Conservation (phyloP, 92 coral and sea anemone species). For the Montipora capitata region DNA sequence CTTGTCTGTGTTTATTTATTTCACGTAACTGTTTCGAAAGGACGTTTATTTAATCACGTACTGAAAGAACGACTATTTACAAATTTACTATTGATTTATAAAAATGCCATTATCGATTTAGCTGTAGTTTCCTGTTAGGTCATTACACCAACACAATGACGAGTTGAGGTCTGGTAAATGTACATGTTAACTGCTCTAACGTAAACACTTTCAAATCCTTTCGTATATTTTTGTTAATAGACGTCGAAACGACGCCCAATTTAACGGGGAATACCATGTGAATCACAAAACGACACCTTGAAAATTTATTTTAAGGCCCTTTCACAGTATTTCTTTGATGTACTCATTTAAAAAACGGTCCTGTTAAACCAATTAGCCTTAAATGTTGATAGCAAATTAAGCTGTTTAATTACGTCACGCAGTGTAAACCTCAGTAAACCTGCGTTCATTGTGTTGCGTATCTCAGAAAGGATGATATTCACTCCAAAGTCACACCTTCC, state of each 20-base stretch:
- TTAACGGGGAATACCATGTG: not conserved
- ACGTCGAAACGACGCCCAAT: not conserved
- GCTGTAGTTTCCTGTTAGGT: slow-evolving; percentile 18
- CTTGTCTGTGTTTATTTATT: slow-evolving; percentile 18
- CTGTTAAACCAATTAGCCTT: not conserved
- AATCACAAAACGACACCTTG: not conserved
- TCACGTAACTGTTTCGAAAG: not conserved
- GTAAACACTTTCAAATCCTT: not conserved
- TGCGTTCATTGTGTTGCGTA: too few species aligned
- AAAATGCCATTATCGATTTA: slow-evolving; percentile 6
- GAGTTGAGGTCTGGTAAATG: not conserved
- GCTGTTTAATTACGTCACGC: not conserved
- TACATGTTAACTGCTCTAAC: not conserved
- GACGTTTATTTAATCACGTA: not conserved
- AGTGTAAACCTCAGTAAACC: not conserved
- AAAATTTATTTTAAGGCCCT: not conserved
- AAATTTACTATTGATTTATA: not conserved
- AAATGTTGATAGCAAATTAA: slow-evolving; percentile 5
- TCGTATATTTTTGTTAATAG: not conserved
- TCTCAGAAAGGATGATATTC: too few species aligned
- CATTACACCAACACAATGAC: not conserved
- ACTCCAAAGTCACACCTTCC: too few species aligned
- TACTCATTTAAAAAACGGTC: not conserved
- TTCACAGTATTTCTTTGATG: not conserved
- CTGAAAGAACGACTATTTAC: not conserved